Evolutionary conservation across 2,888 invertebrate species (phyloP).

Genomic region (Calameuta filiformis): DNA sequence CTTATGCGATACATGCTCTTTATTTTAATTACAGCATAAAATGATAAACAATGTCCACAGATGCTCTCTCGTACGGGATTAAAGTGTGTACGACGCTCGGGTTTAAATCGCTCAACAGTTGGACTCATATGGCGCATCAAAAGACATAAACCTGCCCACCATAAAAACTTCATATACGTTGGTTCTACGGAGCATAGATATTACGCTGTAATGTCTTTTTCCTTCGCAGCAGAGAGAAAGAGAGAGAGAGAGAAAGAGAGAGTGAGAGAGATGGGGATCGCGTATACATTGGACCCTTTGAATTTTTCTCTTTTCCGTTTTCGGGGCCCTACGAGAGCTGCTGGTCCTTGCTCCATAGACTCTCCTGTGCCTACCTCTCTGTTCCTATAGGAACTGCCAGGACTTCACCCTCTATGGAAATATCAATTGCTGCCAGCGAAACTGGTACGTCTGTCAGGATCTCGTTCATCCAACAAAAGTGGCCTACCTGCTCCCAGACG

Average conservation of each 20-base stretch:
- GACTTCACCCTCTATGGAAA: not conserved
- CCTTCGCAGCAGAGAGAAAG: not conserved
- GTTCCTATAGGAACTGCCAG: not conserved
- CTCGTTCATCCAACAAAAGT: conserved; percentile 50
- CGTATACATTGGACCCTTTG: not conserved
- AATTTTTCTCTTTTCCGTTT: not conserved
- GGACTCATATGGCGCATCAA: conserved; percentile 54
- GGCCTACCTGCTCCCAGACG: conserved; percentile 53
- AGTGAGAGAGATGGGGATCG: not conserved
- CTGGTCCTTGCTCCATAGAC: not conserved
- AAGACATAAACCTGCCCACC: conserved; percentile 50
- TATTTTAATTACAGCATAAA: conserved; percentile 56
- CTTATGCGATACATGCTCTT: conserved; percentile 44
- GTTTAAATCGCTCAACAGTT: conserved; percentile 52
- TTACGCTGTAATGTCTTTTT: conserved; percentile 23
- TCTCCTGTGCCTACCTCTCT: not conserved
- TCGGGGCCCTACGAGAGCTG: not conserved
- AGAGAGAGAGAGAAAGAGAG: too few relatives aligned
- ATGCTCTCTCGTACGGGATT: conserved; percentile 37
- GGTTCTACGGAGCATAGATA: conserved; percentile 31
- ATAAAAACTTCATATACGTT: conserved; percentile 47
- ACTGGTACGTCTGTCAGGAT: conserved; percentile 30
- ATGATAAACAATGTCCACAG: conserved; percentile 52
- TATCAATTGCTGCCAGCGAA: not conserved
- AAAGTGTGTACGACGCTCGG: conserved; percentile 23